phyloP scores from a whole-genome alignment of 2,113 vertebrate genomes.

The Platysternon megacephalum region DNA sequence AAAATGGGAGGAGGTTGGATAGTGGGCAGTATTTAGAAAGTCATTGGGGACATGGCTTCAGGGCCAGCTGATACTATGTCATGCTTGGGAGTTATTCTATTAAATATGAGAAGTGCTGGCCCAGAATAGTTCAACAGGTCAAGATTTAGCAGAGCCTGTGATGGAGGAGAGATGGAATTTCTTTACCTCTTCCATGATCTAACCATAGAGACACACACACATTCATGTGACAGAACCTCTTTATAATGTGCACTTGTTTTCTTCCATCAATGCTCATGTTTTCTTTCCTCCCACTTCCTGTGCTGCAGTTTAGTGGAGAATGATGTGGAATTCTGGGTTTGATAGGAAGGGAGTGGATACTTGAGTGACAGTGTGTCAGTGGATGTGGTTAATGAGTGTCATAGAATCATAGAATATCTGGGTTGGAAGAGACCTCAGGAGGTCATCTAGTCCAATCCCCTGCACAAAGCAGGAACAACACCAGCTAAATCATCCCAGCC shows the following conservation, averaged over 20 bases:
- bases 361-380: background rate
- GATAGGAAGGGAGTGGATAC: background rate
- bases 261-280: background rate
- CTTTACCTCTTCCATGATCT: background rate
- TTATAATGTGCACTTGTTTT: background rate
- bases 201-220: background rate
- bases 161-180: background rate
- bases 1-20: too few species aligned
- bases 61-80: too few species aligned
- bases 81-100: too few species aligned
- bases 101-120: too few species aligned
- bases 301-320: background rate
- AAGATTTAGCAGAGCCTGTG: background rate
- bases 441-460: too few species aligned
- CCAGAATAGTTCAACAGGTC: background rate
- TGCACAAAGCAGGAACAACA: too few species aligned
- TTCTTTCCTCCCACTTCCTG: background rate
- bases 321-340: background rate
- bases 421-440: too few species aligned
- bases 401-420: too few species aligned
- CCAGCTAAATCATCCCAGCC: too few species aligned
- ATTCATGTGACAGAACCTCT: background rate
- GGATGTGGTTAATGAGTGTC: rapidly evolving
- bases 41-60: too few species aligned
- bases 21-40: too few species aligned